phyloP scores from a whole-genome alignment of 1,140 invertebrate species.

The Neocloeon triangulifer region DNA sequence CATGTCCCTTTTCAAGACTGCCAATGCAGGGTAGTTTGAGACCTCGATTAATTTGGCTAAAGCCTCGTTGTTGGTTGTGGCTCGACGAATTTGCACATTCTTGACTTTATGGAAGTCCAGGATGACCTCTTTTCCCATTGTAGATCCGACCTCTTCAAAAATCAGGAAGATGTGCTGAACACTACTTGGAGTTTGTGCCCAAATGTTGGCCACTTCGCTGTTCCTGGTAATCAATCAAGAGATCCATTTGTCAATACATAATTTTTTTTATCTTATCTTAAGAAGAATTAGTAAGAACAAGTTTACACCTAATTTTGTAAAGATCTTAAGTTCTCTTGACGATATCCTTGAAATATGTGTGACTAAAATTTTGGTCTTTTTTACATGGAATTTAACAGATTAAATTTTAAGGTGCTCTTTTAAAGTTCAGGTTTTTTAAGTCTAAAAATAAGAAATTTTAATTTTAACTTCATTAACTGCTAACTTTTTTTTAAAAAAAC shows the following conservation, averaged over 20 bases:
- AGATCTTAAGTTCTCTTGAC: too few species aligned
- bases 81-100: slow-evolving; percentile 25
- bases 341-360: too few species aligned
- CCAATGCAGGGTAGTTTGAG: slow-evolving; percentile 24
- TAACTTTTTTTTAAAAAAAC: too few species aligned
- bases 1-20: slow-evolving; percentile 18
- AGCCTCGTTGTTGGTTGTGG: slow-evolving; percentile 24
- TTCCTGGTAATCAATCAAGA: slow-evolving; percentile 13
- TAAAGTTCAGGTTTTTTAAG: too few species aligned
- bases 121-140: slow-evolving; percentile 22
- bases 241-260: too few species aligned
- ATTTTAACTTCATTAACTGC: background rate
- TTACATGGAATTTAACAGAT: too few species aligned
- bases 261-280: too few species aligned
- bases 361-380: too few species aligned
- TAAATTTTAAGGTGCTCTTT: too few species aligned
- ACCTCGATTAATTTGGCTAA: slow-evolving; percentile 21
- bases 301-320: too few species aligned
- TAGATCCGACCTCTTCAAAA: slow-evolving; percentile 30
- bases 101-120: slow-evolving; percentile 31
- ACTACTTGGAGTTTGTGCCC: slow-evolving; percentile 18
- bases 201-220: slow-evolving; percentile 15
- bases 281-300: too few species aligned
- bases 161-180: slow-evolving; percentile 28
- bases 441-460: background rate